Evolutionary conservation across 2,113 vertebrate genomes (phyloP).

Genomic region (Pycnonotus jocosus): DNA sequence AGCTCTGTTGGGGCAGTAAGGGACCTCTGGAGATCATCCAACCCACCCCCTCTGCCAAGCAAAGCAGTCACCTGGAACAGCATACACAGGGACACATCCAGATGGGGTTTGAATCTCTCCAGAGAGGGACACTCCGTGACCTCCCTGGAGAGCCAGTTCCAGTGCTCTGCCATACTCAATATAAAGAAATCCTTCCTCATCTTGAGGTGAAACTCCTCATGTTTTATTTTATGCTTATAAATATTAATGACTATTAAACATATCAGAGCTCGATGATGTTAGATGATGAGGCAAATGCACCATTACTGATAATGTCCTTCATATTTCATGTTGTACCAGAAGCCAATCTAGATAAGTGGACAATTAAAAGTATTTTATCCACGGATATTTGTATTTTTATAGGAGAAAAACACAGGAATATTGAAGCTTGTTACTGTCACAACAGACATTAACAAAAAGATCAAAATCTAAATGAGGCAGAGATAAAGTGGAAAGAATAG

Average conservation of each 20-base stretch:
- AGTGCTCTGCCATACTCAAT: no score
- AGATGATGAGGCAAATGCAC: neutral
- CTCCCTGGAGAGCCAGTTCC: neutral
- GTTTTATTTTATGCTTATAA: neutral
- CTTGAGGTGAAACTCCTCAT: neutral
- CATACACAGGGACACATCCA: neutral
- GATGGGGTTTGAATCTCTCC: neutral
- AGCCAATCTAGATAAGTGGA: neutral
- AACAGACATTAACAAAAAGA: neutral
- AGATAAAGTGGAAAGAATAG: neutral
- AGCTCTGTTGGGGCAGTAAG: neutral
- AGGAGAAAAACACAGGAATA: neutral
- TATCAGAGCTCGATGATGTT: neutral
- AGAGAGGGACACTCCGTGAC: neutral
- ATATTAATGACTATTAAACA: neutral
- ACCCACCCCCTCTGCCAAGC: rapidly evolving
- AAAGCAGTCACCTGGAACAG: neutral
- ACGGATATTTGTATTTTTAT: neutral
- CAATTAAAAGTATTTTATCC: neutral
- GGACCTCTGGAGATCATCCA: neutral
- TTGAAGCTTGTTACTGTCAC: neutral
- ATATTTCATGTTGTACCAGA: neutral
- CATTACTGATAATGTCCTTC: neutral
- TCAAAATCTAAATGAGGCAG: neutral
- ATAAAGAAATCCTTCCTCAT: neutral